Percentiles rank a stretch among this genome's conserved stretches.
These are phyloP conservation scores for Apeira syringaria DNA, from an alignment of 2,888 invertebrate species.

Conservation along the genomic window DNA sequence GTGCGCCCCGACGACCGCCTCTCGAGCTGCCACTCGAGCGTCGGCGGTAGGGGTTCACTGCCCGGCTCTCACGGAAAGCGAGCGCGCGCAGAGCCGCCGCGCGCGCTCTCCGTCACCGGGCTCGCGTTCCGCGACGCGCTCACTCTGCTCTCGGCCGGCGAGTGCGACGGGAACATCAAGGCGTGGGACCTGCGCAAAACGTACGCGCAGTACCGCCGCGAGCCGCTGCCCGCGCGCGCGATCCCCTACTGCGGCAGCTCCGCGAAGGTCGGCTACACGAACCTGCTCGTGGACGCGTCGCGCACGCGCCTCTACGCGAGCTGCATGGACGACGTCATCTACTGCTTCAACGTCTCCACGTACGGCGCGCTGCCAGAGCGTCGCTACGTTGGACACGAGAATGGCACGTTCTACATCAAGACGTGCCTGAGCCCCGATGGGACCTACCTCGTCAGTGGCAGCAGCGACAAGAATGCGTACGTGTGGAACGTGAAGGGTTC, in stretches of 20 bases:
- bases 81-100: constrained; percentile 67
- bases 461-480: constrained; percentile 93
- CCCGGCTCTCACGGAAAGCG: constrained; percentile 65
- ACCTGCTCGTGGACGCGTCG: constrained; percentile 88
- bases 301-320: constrained; percentile 90
- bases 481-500: constrained; percentile 90
- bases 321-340: constrained; percentile 94
- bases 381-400: constrained; percentile 89
- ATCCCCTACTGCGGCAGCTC: constrained; percentile 90
- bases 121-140: constrained; percentile 92
- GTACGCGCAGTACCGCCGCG: constrained; percentile 87
- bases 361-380: constrained; percentile 86
- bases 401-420: constrained; percentile 93
- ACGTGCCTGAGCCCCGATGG: constrained; percentile 92
- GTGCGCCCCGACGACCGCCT: constrained; percentile 89
- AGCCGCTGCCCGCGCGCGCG: constrained; percentile 88
- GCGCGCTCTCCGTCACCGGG: constrained; percentile 91
- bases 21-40: constrained; percentile 85
- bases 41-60: too few relatives aligned
- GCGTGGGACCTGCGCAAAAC: constrained; percentile 94
- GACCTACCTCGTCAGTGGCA: constrained; percentile 93
- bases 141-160: constrained; percentile 92
- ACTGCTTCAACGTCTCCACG: constrained; percentile 91
- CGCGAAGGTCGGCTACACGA: constrained; percentile 88
- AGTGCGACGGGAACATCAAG: constrained; percentile 93